These are phyloP conservation scores for Xyrauchen texanus DNA, from an alignment of 2,113 vertebrate genomes.

Conservation along the genomic window DNA sequence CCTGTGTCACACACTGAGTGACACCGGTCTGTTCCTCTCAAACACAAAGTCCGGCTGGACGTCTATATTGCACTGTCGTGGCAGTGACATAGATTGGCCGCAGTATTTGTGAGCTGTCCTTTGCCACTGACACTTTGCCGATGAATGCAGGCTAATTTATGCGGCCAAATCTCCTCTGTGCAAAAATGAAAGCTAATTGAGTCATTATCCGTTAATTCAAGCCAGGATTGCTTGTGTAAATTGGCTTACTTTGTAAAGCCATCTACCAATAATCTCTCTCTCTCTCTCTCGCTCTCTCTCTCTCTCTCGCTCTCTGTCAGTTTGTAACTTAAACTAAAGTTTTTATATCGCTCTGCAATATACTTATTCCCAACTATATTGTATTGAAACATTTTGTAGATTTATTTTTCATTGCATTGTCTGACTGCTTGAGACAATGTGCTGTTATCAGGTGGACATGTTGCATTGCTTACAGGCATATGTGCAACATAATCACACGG, in stretches of 20 bases:
- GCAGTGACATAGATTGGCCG: slow-evolving; percentile 96
- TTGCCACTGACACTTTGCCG: slow-evolving; percentile 95
- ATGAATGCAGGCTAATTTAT: slow-evolving; percentile 99
- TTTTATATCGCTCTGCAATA: no score
- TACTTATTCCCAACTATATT: no score
- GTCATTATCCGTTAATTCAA: slow-evolving; percentile 99
- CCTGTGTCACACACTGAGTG: slow-evolving; percentile 95
- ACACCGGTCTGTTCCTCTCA: slow-evolving; percentile 98
- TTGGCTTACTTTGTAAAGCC: slow-evolving; percentile 99
- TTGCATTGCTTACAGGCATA: no score
- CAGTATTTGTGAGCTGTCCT: slow-evolving; percentile 99
- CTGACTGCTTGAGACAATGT: no score
- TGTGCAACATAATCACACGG: no score
- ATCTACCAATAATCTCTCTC: slow-evolving; percentile 77
- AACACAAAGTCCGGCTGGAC: slow-evolving; percentile 99
- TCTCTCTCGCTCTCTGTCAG: neutral
- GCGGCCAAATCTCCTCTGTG: slow-evolving; percentile 96
- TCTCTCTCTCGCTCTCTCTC: slow-evolving; percentile 64
- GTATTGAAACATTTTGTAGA: no score
- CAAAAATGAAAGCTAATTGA: slow-evolving; percentile 99
- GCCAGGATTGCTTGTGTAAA: slow-evolving; percentile 90
- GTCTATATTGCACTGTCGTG: slow-evolving; percentile 96
- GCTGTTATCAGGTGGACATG: no score
- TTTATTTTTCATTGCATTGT: no score
- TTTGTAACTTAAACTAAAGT: no score